Evolutionary conservation across 2,113 vertebrate genomes (phyloP), one percentile per base, ranked within the genome.

Genomic region (Heterochromis multidens): DNA sequence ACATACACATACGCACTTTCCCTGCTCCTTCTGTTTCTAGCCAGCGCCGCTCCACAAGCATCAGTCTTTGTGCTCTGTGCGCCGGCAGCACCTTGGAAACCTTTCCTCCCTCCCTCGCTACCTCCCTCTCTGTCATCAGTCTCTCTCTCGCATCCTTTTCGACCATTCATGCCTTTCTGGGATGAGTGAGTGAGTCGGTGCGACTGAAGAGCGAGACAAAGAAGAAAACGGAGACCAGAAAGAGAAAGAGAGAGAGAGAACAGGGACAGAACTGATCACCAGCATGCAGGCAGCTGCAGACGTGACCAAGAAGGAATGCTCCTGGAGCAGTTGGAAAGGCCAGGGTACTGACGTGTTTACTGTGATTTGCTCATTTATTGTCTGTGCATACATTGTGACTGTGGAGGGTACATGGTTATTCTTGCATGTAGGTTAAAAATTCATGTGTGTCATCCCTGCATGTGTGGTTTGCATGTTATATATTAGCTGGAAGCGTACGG

Each of bases 261-360:
- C 87, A 91, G 91, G 89, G 90, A 92, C 82, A 61, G 79, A 90
- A 81, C 35, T 33, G 86, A 91, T 10, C 91, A 94, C 93, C 97
- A 96, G 95, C 93, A 99, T 99, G 98, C 98, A 99, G 97, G 97
- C 97, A 96, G 96, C 95, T 88, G 96, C 97, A 79, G 97, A 98
- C 89, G 96, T 97, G 90, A 97, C 96, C 94, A 98, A 97, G 97
- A 99, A 98, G 97, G 98, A 98, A 81, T 96, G 97, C 95, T 96
- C 97, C 83, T 98, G 97, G 98, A 99, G 97, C 97, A 95, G 97
- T 96, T 99, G 98, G 98, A 99, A 97, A 96, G 97, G 97, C 95
- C 98, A 99, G 97, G 98, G 98, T 99, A 98, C 93, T 90, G 83
- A 88, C 13, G 77, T 25, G 70, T 92, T 92, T 91, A 74, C 83